Evolutionary conservation across 2,113 vertebrate genomes (phyloP), one percentile per base, ranked within the genome.

Genomic region (Octodon degus): DNA sequence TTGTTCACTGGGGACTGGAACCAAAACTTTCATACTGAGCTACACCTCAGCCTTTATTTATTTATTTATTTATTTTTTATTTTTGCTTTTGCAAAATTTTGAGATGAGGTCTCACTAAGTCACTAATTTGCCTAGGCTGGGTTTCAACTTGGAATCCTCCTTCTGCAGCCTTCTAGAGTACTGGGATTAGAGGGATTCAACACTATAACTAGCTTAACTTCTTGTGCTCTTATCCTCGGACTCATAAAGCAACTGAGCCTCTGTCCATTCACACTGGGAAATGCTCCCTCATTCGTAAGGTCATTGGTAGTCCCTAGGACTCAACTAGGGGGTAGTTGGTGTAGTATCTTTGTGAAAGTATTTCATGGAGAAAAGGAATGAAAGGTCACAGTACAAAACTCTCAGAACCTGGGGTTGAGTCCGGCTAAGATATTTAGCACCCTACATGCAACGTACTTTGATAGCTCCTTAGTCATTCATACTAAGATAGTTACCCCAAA

Each of bases 341-440:
- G 10, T 65, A 27, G 90, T 79, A 96, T 55, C 85, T 80, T 89
- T 60, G 63, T 62, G 50, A 93, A 94, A 55, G 10, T 40, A 40
- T 58, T 55, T 72, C n/a, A 43, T 11, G 13, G 37, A 16, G 63
- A 90, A 6, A 4, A 60, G 7, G 55, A 68, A 12, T 25, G 82
- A 55, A 63, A 74, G 47, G 50, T 93, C 37, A 86, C 2, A n/a
- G 22, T 20, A 17, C 20, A 24, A 37, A 82, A 47, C 22, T 34
- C 19, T 27, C 9, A 32, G 86, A 89, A 91, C 32, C 20, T 62
- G 62, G 34, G 37, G 4, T 14, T 47, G 68, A 85, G 63, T 27
- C 47, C 80, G 32, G 1, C 32, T 70, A 79, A 55, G 43, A 34
- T 88, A 63, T 47, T 70, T 40, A 85, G 70, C 50, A 63, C 55